These are phyloP conservation scores for Caenorhabditis wallacei DNA, from an alignment of 2,888 invertebrate species.

Conservation along the genomic window DNA sequence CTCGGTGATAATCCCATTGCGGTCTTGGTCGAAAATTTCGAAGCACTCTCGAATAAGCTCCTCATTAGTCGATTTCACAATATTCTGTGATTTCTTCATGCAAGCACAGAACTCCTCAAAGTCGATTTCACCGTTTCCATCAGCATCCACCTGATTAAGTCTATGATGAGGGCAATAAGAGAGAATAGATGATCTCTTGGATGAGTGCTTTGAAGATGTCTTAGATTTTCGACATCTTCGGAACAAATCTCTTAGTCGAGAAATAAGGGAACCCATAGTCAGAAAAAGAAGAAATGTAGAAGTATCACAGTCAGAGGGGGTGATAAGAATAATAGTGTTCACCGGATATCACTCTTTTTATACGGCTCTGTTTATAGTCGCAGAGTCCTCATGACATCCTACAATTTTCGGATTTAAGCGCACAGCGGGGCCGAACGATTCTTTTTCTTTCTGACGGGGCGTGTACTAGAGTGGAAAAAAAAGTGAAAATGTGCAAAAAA, in stretches of 20 bases:
- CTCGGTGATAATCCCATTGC: slow-evolving; percentile 81
- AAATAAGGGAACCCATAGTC: background rate
- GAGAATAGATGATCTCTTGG: background rate
- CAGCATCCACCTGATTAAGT: slow-evolving; percentile 80
- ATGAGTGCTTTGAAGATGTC: background rate
- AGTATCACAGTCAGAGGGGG: background rate
- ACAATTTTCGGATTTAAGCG: slow-evolving; percentile 6
- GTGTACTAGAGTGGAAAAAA: slow-evolving; percentile 10
- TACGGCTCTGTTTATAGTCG: background rate
- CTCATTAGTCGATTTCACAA: slow-evolving; percentile 80
- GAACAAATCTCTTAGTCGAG: background rate
- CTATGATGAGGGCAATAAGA: background rate
- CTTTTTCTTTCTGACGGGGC: no score
- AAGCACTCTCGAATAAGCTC: slow-evolving; percentile 82
- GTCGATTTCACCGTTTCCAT: slow-evolving; percentile 83
- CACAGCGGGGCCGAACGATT: background rate
- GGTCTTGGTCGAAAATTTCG: slow-evolving; percentile 82
- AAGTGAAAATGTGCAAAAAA: slow-evolving; percentile 7
- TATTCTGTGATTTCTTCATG: slow-evolving; percentile 82
- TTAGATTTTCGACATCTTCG: background rate
- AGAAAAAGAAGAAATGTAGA: no score
- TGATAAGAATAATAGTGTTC: background rate
- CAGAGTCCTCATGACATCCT: slow-evolving; percentile 9
- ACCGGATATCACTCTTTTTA: background rate
- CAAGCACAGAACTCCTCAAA: slow-evolving; percentile 83